These are phyloP conservation scores for Trichoplax adhaerens DNA, from an alignment of 37 sponge, comb jelly and placozoan genomes.

Conservation along the genomic window DNA sequence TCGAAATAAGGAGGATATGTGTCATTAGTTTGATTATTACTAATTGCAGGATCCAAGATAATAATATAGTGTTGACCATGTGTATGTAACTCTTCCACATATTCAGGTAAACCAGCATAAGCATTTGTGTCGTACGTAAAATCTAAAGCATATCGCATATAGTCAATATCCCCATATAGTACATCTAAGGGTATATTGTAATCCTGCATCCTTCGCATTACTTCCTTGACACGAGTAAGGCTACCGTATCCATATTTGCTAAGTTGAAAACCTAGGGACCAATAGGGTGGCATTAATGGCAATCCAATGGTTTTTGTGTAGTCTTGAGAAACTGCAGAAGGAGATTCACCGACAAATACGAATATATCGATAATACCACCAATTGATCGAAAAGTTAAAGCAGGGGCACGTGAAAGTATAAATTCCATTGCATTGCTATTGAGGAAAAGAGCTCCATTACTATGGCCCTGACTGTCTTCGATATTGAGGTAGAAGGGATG, in stretches of 20 bases:
- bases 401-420: slow-evolving; percentile 31
- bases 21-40: slow-evolving; percentile 16
- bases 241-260: slow-evolving; percentile 58
- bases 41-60: slow-evolving; percentile 68
- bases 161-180: slow-evolving; percentile 36
- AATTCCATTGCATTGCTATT: slow-evolving; percentile 78
- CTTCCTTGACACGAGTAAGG: slow-evolving; percentile 19
- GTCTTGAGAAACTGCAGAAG: slow-evolving; percentile 41
- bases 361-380: slow-evolving; percentile 71
- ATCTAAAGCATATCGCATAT: slow-evolving; percentile 51
- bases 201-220: slow-evolving; percentile 45
- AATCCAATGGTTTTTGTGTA: slow-evolving; percentile 44
- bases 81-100: slow-evolving; percentile 41
- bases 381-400: slow-evolving; percentile 52
- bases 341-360: slow-evolving; percentile 53
- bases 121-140: slow-evolving; percentile 32
- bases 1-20: slow-evolving; percentile 38
- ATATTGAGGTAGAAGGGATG: slow-evolving; percentile 63
- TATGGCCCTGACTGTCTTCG: slow-evolving; percentile 24
- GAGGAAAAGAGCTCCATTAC: slow-evolving; percentile 57
- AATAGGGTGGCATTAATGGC: slow-evolving; percentile 66
- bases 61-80: slow-evolving; percentile 47
- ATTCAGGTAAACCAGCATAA: slow-evolving; percentile 25
- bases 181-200: slow-evolving; percentile 20
- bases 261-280: slow-evolving; percentile 71